Evolutionary conservation across 1,140 invertebrate species (phyloP).

Genomic region (Drosophila ohnishii): DNA sequence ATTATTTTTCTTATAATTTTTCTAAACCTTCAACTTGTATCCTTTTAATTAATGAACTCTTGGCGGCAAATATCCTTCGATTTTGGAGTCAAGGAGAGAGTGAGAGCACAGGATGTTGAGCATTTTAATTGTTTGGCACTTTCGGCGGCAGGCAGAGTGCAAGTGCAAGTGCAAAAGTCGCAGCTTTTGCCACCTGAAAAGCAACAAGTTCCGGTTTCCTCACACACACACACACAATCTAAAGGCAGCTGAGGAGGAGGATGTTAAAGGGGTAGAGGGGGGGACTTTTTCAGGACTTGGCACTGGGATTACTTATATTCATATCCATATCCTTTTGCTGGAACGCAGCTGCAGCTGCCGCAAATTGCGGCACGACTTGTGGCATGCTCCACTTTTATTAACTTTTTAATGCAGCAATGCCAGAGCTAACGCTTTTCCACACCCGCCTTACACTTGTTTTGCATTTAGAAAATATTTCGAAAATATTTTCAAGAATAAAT

Average conservation of each 20-base stretch:
- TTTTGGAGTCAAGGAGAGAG: background rate
- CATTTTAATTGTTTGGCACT: slow-evolving; percentile 72
- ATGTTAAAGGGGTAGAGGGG: background rate
- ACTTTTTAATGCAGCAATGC: slow-evolving; percentile 76
- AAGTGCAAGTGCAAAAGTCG: slow-evolving; percentile 60
- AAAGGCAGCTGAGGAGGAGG: background rate
- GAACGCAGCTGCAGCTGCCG: slow-evolving; percentile 68
- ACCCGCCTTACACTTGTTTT: background rate
- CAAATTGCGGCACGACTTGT: slow-evolving; percentile 80
- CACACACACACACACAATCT: slow-evolving; percentile 1
- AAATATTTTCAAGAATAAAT: too few relatives aligned
- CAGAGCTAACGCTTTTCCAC: slow-evolving; percentile 3
- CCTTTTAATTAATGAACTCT: background rate
- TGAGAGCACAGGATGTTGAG: slow-evolving; percentile 23
- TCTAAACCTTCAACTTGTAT: background rate
- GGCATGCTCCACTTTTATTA: slow-evolving; percentile 81
- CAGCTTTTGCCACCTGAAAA: slow-evolving; percentile 64
- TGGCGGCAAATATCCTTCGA: slow-evolving; percentile 15
- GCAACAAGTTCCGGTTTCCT: slow-evolving; percentile 56
- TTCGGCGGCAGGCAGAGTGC: slow-evolving; percentile 12
- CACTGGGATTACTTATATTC: slow-evolving; percentile 66
- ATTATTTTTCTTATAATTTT: slow-evolving; percentile 1
- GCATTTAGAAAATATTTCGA: too few relatives aligned
- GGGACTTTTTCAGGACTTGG: slow-evolving; percentile 14
- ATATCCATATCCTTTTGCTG: slow-evolving; percentile 69